Evolutionary conservation across 2,888 invertebrate species (phyloP), one percentile per base, ranked within the genome.

Genomic region (Myopa testacea): DNA sequence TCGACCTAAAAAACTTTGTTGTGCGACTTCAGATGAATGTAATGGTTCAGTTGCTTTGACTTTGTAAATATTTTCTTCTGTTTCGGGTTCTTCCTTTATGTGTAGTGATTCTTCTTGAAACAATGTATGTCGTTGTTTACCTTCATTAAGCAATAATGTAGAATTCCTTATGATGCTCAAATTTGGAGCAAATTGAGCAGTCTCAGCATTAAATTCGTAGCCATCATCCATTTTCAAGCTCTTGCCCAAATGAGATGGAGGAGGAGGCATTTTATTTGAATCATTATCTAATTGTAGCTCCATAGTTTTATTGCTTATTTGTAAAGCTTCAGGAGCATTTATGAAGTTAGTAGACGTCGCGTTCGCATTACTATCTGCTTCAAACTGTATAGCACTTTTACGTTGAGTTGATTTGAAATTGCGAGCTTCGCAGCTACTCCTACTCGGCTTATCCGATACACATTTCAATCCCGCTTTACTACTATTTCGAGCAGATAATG

Each of bases 151-250:
- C 45, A 89, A 69, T 80, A 86, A 81, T 3, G 88, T 88, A 1
- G 88, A 88, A 74, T 88, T 88, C 76, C 86, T 87, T 4, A 88
- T 88, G 82, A 84, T 85, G 72, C 88, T 87, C 0, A 85, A 77
- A 71, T 88, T 85, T 12, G 84, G 82, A 10, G 85, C 83, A 80
- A 88, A 88, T 81, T 86, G 85, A 78, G 88, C 88, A 0, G 88
- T 87, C 34, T 84, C 87, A 4, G 86, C 85, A 80, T 88, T 88
- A 1, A 86, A 81, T 79, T 88, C 88, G 69, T 86, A 78, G 73
- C 81, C 82, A 68, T 83, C 78, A 73, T 82, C 79, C 14, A 68
- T 14, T 71, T 14, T 67, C 45, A 12, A 62, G 63, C 8, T 63
- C 37, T 19, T 78, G 60, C 19, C 74, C 68, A 72, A 75, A 4